Conservation (phyloP, 2,888 invertebrate genomes). For the Synergus japonicus region DNA sequence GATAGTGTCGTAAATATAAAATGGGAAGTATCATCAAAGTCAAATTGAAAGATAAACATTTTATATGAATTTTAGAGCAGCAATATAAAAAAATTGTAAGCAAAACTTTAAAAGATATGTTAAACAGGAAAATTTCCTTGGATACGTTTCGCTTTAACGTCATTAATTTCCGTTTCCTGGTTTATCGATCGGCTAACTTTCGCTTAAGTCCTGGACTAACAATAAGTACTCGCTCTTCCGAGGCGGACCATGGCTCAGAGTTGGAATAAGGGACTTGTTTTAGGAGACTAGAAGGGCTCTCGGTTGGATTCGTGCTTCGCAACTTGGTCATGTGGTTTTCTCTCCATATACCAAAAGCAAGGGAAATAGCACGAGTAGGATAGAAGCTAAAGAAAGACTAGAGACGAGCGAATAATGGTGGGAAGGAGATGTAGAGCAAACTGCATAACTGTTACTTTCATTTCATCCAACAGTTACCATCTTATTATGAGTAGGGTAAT, state of each 20-base stretch:
- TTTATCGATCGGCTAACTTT: constrained; percentile 59
- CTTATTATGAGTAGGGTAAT: constrained; percentile 62
- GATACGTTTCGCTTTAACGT: constrained; percentile 55
- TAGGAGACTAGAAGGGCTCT: constrained; percentile 42
- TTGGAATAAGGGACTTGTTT: constrained; percentile 63
- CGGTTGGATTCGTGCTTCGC: constrained; percentile 56
- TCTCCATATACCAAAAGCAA: constrained; percentile 53
- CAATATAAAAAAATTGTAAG: too few species aligned
- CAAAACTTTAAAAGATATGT: too few species aligned
- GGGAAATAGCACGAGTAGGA: constrained; percentile 46
- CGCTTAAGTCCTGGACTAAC: constrained; percentile 59
- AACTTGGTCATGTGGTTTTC: constrained; percentile 66
- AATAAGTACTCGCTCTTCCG: constrained; percentile 57
- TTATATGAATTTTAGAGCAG: too few species aligned
- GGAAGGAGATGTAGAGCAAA: constrained; percentile 52
- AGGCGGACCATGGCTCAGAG: constrained; percentile 59
- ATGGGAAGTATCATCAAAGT: not conserved
- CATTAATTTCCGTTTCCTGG: constrained; percentile 63
- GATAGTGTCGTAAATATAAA: not conserved
- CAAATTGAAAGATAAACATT: not conserved
- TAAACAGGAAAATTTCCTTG: not conserved
- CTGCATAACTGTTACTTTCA: constrained; percentile 59
- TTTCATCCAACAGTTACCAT: constrained; percentile 59
- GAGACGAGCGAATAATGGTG: constrained; percentile 41
- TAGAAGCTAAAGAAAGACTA: constrained; percentile 46